Evolutionary conservation across 2,113 vertebrate species (phyloP).

Genomic region (Coracopsis vasa): DNA sequence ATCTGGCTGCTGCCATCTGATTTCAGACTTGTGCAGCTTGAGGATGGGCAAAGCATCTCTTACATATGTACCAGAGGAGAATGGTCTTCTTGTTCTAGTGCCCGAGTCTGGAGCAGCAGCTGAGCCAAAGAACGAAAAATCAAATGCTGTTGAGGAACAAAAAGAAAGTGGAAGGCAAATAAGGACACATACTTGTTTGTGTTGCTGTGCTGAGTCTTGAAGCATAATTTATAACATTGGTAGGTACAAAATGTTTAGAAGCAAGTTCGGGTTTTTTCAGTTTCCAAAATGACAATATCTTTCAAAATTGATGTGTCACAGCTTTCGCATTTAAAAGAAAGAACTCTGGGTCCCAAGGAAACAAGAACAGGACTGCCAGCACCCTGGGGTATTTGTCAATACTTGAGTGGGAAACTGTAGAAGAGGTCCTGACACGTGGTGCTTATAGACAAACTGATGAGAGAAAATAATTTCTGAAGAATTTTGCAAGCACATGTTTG

Average conservation of each 20-base stretch:
- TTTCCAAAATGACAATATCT: not conserved
- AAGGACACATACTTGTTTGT: not conserved
- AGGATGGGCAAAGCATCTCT: not conserved
- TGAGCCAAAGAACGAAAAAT: constrained; percentile 7
- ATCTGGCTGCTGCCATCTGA: not conserved
- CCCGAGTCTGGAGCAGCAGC: not conserved
- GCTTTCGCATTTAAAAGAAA: not conserved
- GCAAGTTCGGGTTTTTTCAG: not conserved
- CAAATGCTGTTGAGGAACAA: not conserved
- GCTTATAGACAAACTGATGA: not conserved
- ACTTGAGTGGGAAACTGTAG: not conserved
- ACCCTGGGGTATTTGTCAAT: not conserved
- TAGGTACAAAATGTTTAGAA: not conserved
- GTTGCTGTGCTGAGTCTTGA: not conserved
- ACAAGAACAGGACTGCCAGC: not conserved
- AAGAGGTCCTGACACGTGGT: not conserved
- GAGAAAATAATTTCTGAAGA: not conserved
- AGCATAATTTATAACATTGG: not conserved
- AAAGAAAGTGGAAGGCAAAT: not conserved
- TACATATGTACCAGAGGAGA: not conserved
- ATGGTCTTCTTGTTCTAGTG: not conserved
- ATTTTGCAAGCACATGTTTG: not conserved
- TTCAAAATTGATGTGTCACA: not conserved
- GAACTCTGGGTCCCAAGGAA: not conserved
- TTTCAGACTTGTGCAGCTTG: not conserved